Conservation (phyloP, 2,113 vertebrate species). For the Protobothrops flavoviridis region DNA sequence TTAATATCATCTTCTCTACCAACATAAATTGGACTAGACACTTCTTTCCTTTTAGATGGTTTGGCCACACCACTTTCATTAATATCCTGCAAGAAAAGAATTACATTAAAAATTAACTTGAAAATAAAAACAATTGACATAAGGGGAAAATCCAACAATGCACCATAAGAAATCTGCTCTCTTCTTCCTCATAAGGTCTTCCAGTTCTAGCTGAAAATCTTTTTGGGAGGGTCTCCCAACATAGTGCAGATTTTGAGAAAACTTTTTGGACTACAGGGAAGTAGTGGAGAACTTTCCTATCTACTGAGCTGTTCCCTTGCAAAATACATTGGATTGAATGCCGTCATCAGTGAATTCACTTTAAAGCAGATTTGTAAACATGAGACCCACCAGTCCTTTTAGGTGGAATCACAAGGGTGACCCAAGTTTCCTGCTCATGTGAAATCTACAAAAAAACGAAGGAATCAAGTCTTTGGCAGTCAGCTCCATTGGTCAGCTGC, state of each 20-base stretch:
- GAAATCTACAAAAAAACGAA: not conserved
- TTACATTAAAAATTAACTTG: not conserved
- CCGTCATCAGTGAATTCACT: not conserved
- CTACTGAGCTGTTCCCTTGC: not conserved
- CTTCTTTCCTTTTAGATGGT: slow-evolving; percentile 7
- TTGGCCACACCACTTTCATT: slow-evolving; percentile 34
- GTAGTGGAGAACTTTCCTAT: not conserved
- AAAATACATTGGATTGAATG: not conserved
- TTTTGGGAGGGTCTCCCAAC: not conserved
- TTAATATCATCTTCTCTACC: slow-evolving; percentile 84
- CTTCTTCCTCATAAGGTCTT: not conserved
- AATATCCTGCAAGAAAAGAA: slow-evolving; percentile 48
- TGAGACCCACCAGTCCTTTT: not conserved
- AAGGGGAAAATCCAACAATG: not conserved
- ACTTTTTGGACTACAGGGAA: not conserved
- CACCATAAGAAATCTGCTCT: not conserved
- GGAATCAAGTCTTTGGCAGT: not conserved
- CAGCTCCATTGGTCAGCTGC: not conserved
- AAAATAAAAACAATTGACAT: not conserved
- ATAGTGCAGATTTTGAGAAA: not conserved
- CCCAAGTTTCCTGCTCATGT: not conserved
- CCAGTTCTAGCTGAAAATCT: not conserved
- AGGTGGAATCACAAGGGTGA: not conserved
- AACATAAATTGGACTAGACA: slow-evolving; percentile 64
- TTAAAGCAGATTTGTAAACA: not conserved